A percentile compares a stretch with the other conserved stretches of the same genome.
These are phyloP conservation scores for Myiagra hebetior DNA, from an alignment of 2,113 vertebrate species.

Conservation along the genomic window DNA sequence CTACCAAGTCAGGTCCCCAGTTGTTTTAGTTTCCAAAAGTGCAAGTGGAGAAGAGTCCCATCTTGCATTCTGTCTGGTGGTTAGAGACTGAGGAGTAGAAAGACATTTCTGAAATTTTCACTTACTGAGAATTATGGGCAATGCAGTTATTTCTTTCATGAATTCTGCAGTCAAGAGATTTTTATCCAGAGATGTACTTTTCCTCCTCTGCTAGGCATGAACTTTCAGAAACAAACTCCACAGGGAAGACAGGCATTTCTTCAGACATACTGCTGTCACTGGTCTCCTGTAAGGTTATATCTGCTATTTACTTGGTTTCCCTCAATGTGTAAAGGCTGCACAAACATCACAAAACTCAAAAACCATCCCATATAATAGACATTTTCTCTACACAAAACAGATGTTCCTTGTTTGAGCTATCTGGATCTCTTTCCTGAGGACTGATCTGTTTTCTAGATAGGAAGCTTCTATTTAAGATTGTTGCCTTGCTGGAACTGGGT, in stretches of 20 bases:
- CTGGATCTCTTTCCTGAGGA: background rate
- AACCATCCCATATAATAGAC: rapidly evolving
- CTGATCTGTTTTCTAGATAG: background rate
- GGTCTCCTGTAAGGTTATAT: background rate
- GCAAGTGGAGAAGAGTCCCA: background rate
- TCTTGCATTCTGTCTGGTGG: background rate
- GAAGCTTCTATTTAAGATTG: background rate
- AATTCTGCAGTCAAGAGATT: background rate
- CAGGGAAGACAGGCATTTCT: background rate
- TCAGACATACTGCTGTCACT: background rate
- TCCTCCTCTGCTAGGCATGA: background rate
- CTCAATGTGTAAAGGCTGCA: background rate
- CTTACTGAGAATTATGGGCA: background rate
- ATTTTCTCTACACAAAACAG: background rate
- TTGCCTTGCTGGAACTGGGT: background rate
- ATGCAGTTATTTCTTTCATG: background rate
- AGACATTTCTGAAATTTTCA: background rate
- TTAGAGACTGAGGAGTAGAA: background rate
- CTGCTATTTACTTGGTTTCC: background rate
- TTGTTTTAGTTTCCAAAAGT: background rate
- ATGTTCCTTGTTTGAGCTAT: background rate
- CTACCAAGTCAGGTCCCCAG: background rate
- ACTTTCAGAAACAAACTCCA: background rate
- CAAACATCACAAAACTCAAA: background rate
- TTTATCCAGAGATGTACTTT: background rate